Conservation (phyloP, 2,113 vertebrate genomes). For the Nannospalax galili region DNA sequence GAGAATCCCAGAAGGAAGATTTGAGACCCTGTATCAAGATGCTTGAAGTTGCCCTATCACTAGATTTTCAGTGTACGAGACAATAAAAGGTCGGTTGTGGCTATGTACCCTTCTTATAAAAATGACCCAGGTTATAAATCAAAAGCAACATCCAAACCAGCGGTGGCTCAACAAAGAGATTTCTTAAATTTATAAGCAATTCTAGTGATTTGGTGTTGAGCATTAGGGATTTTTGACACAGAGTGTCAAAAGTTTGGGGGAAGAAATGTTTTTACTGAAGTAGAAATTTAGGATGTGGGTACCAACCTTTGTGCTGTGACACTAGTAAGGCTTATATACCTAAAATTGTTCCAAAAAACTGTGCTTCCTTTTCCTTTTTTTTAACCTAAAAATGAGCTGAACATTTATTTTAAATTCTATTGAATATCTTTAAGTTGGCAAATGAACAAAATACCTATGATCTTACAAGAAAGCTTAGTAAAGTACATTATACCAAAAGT, state of each 20-base stretch:
- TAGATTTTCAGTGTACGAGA: not conserved
- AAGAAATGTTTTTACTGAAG: not conserved
- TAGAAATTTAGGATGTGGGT: not conserved
- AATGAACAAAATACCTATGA: not conserved
- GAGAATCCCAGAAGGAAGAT: not conserved
- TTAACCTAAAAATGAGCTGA: not conserved
- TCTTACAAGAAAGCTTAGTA: not conserved
- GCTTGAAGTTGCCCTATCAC: not conserved
- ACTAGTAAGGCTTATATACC: not conserved
- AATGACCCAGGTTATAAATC: not conserved
- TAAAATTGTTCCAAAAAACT: slow-evolving; percentile 15
- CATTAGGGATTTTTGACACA: not conserved
- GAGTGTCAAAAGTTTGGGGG: not conserved
- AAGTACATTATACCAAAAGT: not conserved
- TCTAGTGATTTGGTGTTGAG: not conserved
- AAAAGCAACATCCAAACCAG: not conserved
- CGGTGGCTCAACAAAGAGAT: not conserved
- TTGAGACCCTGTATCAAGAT: not conserved
- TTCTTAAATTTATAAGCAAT: slow-evolving; percentile 1
- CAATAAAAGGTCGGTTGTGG: not conserved
- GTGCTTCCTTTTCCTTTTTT: not conserved
- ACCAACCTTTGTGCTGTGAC: not conserved
- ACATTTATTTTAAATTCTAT: too few species aligned
- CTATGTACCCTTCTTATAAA: not conserved
- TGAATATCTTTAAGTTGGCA: not conserved